A percentile compares a stretch with the other conserved stretches of the same genome.
Conservation (phyloP, 2,797 vertebrate genomes). For the Merluccius polli region DNA sequence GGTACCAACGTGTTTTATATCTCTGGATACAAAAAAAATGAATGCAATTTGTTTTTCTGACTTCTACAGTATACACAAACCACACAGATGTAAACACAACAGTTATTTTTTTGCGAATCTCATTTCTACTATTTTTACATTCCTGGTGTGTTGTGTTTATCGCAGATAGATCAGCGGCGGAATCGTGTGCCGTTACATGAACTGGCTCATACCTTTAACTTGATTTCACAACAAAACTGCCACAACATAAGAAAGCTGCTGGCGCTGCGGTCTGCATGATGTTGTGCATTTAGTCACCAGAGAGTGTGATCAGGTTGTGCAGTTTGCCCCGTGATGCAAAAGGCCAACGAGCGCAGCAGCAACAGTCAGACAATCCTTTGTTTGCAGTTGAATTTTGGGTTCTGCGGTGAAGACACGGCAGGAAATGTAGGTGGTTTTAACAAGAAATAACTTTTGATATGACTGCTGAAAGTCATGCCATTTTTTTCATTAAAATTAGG, state of each 20-base stretch:
- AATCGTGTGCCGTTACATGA: not conserved
- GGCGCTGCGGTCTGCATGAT: not conserved
- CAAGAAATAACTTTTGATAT: conserved; percentile 76
- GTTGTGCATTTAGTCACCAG: conserved; percentile 7
- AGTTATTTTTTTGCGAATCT: not conserved
- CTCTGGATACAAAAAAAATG: not conserved
- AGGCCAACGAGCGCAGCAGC: conserved; percentile 29
- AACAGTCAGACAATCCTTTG: conserved; percentile 37
- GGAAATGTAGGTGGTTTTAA: conserved; percentile 88
- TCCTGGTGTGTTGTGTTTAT: not conserved
- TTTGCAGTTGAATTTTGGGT: conserved; percentile 63
- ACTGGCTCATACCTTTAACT: not conserved
- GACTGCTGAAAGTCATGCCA: conserved; percentile 60
- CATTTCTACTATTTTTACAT: not conserved
- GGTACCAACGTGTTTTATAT: not conserved
- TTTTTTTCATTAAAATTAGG: conserved; percentile 50
- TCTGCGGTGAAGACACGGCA: conserved; percentile 73
- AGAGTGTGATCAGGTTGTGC: conserved; percentile 23
- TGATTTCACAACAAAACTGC: not conserved
- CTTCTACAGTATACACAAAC: not conserved
- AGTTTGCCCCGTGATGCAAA: conserved; percentile 18
- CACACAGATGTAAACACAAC: not conserved
- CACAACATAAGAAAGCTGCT: not conserved
- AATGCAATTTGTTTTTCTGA: not conserved
- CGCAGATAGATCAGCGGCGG: no score